Percentiles rank a stretch among this genome's conserved stretches.
These are phyloP conservation scores for Sylvietta virens DNA, from an alignment of 2,113 vertebrate species.

Conservation along the genomic window DNA sequence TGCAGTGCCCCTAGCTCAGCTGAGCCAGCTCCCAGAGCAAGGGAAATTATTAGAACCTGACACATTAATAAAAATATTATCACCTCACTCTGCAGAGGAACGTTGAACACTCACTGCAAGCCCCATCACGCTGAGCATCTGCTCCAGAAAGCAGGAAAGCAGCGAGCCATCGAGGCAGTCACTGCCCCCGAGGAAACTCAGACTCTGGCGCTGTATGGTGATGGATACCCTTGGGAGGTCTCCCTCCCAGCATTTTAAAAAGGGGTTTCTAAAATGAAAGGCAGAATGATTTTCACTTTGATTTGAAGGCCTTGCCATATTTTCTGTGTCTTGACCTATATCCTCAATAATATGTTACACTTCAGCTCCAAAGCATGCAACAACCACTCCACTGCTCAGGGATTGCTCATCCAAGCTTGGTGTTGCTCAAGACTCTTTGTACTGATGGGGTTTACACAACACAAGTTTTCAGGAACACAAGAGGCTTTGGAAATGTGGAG, in stretches of 20 bases:
- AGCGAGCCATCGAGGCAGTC: background rate
- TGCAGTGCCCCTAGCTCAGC: background rate
- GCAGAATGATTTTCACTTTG: background rate
- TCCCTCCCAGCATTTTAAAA: background rate
- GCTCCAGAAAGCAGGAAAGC: background rate
- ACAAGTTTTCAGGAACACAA: background rate
- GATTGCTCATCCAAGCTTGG: background rate
- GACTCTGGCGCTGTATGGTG: background rate
- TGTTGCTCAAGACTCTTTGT: background rate
- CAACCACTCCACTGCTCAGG: background rate
- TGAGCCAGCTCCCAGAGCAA: background rate
- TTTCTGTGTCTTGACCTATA: background rate
- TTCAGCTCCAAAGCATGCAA: background rate
- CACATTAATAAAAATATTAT: conserved; percentile 33
- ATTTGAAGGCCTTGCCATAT: background rate
- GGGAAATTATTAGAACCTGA: background rate
- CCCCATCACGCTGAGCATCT: background rate
- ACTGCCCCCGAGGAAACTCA: background rate
- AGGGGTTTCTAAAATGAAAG: background rate
- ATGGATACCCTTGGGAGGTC: background rate
- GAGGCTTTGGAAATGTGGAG: background rate
- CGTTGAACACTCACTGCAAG: background rate
- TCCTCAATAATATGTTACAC: background rate
- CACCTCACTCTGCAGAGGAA: background rate
- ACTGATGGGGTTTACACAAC: background rate